A percentile compares a stretch with the other conserved stretches of the same genome.
Evolutionary conservation across 1,140 invertebrate genomes (phyloP).

Genomic region (Bombyx mori): DNA sequence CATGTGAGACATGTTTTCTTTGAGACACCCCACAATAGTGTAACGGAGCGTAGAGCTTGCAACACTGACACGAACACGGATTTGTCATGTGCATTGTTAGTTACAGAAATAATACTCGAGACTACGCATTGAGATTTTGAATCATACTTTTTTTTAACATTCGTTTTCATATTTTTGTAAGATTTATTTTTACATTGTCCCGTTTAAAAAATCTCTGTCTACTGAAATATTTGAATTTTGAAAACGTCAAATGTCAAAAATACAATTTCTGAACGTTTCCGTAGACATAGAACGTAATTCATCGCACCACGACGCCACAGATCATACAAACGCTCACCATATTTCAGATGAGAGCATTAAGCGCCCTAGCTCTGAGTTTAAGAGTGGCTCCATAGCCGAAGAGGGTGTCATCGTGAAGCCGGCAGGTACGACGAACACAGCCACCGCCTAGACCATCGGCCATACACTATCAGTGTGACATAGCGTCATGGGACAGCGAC

Average conservation of each 20-base stretch:
- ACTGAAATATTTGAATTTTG: slow-evolving; percentile 18
- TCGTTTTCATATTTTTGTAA: slow-evolving; percentile 16
- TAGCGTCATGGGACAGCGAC: slow-evolving; percentile 54
- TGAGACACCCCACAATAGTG: slow-evolving; percentile 41
- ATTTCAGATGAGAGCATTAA: slow-evolving; percentile 70
- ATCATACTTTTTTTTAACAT: slow-evolving; percentile 31
- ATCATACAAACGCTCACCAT: slow-evolving; percentile 64
- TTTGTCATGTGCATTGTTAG: slow-evolving; percentile 34
- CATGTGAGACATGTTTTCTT: not conserved
- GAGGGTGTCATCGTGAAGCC: slow-evolving; percentile 49
- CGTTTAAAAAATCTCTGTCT: slow-evolving; percentile 20
- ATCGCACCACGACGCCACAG: slow-evolving; percentile 29
- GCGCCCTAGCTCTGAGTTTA: slow-evolving; percentile 69
- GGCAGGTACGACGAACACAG: slow-evolving; percentile 59
- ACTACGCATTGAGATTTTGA: slow-evolving; percentile 43
- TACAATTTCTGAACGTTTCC: slow-evolving; percentile 18
- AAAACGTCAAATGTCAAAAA: slow-evolving; percentile 11
- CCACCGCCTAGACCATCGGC: slow-evolving; percentile 59
- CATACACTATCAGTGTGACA: slow-evolving; percentile 60
- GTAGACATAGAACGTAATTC: slow-evolving; percentile 48
- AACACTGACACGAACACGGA: slow-evolving; percentile 56
- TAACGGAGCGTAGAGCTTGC: slow-evolving; percentile 55
- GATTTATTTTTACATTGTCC: slow-evolving; percentile 18
- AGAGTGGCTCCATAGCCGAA: slow-evolving; percentile 58
- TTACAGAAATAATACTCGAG: slow-evolving; percentile 5